Conservation (phyloP, 2,113 vertebrate species). For the Silurus glanis region DNA sequence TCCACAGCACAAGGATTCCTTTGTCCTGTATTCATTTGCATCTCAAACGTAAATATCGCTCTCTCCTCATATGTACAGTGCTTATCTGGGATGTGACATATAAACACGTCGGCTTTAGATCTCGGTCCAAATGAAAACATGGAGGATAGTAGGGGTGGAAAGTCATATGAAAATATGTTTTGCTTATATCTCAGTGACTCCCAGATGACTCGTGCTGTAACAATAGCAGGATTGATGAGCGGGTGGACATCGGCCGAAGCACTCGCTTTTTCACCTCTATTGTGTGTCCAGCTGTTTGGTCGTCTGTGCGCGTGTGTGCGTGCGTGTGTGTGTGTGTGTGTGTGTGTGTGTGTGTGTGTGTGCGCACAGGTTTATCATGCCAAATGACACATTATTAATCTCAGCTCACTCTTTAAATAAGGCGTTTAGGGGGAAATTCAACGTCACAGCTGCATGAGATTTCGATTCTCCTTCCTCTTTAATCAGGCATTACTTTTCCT, state of each 20-base stretch:
- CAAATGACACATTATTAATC: not conserved
- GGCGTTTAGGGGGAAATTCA: slow-evolving; percentile 31
- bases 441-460: slow-evolving; percentile 8
- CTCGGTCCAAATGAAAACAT: slow-evolving; percentile 50
- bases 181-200: slow-evolving; percentile 52
- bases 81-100: slow-evolving; percentile 48
- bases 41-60: slow-evolving; percentile 47
- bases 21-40: slow-evolving; percentile 50
- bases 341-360: not conserved
- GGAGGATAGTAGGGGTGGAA: slow-evolving; percentile 43
- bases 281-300: slow-evolving; percentile 39
- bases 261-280: slow-evolving; percentile 34
- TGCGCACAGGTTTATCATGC: slow-evolving; percentile 19
- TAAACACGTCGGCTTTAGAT: slow-evolving; percentile 50
- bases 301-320: slow-evolving; percentile 18
- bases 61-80: slow-evolving; percentile 38
- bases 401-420: not conserved
- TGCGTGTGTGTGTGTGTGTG: not conserved
- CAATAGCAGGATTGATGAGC: slow-evolving; percentile 55
- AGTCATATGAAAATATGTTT: slow-evolving; percentile 49
- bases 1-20: slow-evolving; percentile 46
- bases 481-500: not conserved
- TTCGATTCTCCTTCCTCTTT: not conserved
- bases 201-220: slow-evolving; percentile 48
- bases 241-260: slow-evolving; percentile 36